A percentile compares a stretch with the other conserved stretches of the same genome.
Conservation (phyloP, 2,797 vertebrate species). For the Sebastes itinus region DNA sequence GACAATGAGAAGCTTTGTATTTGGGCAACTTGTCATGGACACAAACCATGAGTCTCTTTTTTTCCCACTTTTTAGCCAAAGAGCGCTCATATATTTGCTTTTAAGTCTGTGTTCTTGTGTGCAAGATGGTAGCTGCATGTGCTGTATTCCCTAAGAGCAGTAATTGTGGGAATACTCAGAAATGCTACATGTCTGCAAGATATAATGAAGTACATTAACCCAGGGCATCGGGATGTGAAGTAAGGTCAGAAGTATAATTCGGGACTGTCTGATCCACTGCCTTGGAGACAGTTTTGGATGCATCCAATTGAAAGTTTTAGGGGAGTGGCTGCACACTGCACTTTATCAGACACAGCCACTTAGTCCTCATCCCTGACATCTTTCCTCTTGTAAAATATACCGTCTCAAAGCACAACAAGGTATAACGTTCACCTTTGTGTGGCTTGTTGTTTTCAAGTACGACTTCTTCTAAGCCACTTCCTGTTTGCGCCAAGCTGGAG, state of each 20-base stretch:
- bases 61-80: not conserved
- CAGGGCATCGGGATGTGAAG: not conserved
- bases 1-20: not conserved
- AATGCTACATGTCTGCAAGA: not conserved
- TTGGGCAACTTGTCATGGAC: not conserved
- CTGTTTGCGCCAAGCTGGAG: not conserved
- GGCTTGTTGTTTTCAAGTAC: not conserved
- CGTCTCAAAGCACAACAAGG: not conserved
- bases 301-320: not conserved
- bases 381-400: not conserved
- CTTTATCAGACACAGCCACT: not conserved
- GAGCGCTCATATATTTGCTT: not conserved
- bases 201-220: not conserved
- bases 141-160: not conserved
- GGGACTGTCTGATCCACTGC: not conserved
- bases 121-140: not conserved
- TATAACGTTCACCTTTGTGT: not conserved
- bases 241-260: not conserved
- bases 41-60: not conserved
- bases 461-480: not conserved
- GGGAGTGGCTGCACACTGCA: not conserved
- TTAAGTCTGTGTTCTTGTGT: not conserved
- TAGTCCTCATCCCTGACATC: not conserved
- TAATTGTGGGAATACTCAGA: not conserved
- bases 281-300: not conserved